phyloP scores from a whole-genome alignment of 2,888 invertebrate species.

The Chrysolina oricalcia region DNA sequence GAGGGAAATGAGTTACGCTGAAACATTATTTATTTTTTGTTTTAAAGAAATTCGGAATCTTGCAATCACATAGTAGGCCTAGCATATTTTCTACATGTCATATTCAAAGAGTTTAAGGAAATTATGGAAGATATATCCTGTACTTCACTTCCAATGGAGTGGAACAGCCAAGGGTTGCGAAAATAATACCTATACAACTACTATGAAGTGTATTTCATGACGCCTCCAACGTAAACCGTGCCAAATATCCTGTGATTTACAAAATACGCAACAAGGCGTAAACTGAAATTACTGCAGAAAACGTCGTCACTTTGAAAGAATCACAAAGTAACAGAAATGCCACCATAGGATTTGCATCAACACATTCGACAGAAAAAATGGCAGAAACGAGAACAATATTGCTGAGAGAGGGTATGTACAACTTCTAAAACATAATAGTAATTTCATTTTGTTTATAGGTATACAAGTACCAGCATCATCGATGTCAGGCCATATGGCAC shows the following conservation, averaged over 20 bases:
- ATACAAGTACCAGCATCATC: slow-evolving; percentile 8
- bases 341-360: slow-evolving; percentile 9
- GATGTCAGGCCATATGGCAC: slow-evolving; percentile 2
- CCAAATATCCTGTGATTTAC: not conserved
- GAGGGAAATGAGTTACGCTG: too few relatives aligned
- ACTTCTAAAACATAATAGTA: not conserved
- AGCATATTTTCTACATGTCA: too few relatives aligned
- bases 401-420: slow-evolving; percentile 25
- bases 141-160: slow-evolving; percentile 17
- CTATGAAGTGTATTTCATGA: slow-evolving; percentile 7
- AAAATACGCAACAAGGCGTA: slow-evolving; percentile 3
- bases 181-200: slow-evolving; percentile 3
- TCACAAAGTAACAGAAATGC: slow-evolving; percentile 2
- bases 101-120: not conserved
- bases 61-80: too few relatives aligned
- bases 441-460: not conserved
- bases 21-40: too few relatives aligned
- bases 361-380: slow-evolving; percentile 14
- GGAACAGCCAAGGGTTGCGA: slow-evolving; percentile 5
- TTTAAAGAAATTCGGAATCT: too few relatives aligned
- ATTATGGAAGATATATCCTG: not conserved
- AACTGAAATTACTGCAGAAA: slow-evolving; percentile 9
- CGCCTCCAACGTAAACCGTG: slow-evolving; percentile 2
- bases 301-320: slow-evolving; percentile 13
- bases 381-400: slow-evolving; percentile 7